Conservation (phyloP, 2,888 invertebrate species). For the Acleris cristana region DNA sequence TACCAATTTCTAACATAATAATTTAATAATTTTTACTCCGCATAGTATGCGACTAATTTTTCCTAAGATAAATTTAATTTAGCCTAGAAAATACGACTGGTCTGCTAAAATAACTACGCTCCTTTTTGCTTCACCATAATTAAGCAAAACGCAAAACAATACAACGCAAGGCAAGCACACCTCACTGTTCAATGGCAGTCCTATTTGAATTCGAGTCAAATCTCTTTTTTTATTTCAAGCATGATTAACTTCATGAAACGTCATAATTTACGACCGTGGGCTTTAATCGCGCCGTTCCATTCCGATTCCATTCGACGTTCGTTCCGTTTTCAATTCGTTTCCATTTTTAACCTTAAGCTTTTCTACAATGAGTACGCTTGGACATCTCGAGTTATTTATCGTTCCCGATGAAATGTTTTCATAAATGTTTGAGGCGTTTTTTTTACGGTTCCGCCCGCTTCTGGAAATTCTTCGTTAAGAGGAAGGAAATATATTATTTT, state of each 20-base stretch:
- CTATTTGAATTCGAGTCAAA: constrained; percentile 11
- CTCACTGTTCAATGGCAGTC: not conserved
- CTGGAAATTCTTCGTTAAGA: not conserved
- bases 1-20: too few relatives aligned
- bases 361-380: constrained; percentile 18
- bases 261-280: constrained; percentile 20
- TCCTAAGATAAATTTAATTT: too few relatives aligned
- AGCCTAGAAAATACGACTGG: too few relatives aligned
- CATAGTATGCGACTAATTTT: too few relatives aligned
- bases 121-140: too few relatives aligned
- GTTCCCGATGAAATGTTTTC: constrained; percentile 20
- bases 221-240: constrained; percentile 23
- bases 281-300: constrained; percentile 28
- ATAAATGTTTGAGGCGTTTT: constrained; percentile 20
- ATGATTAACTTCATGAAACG: constrained; percentile 34
- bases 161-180: too few relatives aligned
- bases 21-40: too few relatives aligned
- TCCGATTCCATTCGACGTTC: constrained; percentile 28
- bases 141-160: too few relatives aligned
- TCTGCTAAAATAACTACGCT: too few relatives aligned
- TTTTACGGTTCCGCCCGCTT: constrained; percentile 3
- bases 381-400: constrained; percentile 33
- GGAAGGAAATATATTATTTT: too few relatives aligned
- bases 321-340: constrained; percentile 37
- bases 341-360: constrained; percentile 36